Percentiles rank a stretch among this genome's conserved stretches.
Conservation (phyloP, 2,888 invertebrate genomes). For the Volucella zonaria region DNA sequence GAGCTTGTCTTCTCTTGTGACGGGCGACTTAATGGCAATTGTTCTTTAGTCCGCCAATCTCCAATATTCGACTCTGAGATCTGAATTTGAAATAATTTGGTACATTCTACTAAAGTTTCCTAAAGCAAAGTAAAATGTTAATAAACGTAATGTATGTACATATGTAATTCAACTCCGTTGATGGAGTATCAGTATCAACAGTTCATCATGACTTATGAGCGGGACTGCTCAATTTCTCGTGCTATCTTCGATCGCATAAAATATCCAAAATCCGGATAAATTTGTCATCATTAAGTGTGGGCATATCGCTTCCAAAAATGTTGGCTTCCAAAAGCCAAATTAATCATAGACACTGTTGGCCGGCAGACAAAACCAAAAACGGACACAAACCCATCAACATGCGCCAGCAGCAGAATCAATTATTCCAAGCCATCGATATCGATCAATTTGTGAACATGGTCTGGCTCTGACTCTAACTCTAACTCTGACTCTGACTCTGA, state of each 20-base stretch:
- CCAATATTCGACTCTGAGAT: too few species aligned
- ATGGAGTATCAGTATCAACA: constrained; percentile 1
- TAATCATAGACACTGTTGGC: constrained; percentile 60
- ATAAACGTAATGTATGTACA: too few species aligned
- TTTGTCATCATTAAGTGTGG: constrained; percentile 70
- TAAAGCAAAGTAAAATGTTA: too few species aligned
- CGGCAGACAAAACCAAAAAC: constrained; percentile 17
- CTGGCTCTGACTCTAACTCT: background rate
- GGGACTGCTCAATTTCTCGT: constrained; percentile 15
- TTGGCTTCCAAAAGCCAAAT: constrained; percentile 58
- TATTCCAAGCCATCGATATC: constrained; percentile 69
- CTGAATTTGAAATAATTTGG: too few species aligned
- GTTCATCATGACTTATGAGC: constrained; percentile 2
- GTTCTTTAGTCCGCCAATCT: too few species aligned
- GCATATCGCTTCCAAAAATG: constrained; percentile 58
- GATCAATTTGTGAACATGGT: constrained; percentile 69
- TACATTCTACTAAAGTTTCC: too few species aligned
- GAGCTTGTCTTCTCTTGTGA: too few species aligned
- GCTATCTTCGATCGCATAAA: constrained; percentile 59
- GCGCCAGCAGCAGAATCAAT: constrained; percentile 70
- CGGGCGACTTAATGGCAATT: too few species aligned
- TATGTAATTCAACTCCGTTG: background rate
- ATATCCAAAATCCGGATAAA: constrained; percentile 55
- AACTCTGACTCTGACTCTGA: background rate
- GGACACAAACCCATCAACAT: constrained; percentile 62